Conservation (phyloP, 2,888 invertebrate species). For the Thymelicus sylvestris region DNA sequence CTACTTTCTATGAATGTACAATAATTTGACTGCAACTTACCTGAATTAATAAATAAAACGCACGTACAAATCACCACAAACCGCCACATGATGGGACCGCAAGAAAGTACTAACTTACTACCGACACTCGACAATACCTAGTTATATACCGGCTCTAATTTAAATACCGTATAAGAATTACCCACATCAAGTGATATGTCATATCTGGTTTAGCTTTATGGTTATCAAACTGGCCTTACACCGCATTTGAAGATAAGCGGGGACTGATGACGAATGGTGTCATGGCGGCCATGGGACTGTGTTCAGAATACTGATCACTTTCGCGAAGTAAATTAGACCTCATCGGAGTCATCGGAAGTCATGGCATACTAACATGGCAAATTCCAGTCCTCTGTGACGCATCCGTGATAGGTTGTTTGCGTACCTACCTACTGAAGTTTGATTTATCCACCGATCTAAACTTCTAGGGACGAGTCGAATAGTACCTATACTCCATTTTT, state of each 20-base stretch:
- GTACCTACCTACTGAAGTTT: too few relatives aligned
- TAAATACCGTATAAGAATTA: constrained; percentile 58
- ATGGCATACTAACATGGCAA: constrained; percentile 2
- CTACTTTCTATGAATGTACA: not conserved
- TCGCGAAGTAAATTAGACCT: constrained; percentile 9
- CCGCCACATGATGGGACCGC: constrained; percentile 37
- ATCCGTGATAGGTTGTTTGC: not conserved
- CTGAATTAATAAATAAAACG: constrained; percentile 14
- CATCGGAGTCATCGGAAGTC: constrained; percentile 1
- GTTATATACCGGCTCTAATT: constrained; percentile 49
- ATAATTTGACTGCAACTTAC: constrained; percentile 15
- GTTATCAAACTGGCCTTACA: constrained; percentile 39
- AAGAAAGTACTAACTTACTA: constrained; percentile 11
- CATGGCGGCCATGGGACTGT: not conserved
- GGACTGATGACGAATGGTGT: constrained; percentile 14
- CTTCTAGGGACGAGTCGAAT: too few relatives aligned
- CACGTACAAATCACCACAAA: constrained; percentile 10
- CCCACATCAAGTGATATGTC: constrained; percentile 55
- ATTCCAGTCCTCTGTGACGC: not conserved
- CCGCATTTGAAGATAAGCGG: constrained; percentile 21
- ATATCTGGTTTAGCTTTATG: constrained; percentile 19
- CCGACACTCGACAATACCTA: not conserved
- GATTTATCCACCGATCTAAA: too few relatives aligned
- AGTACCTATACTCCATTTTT: too few relatives aligned
- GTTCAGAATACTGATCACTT: constrained; percentile 25